These are phyloP conservation scores for Rhinoderma darwinii DNA, from an alignment of 2,113 vertebrate genomes.

Conservation along the genomic window DNA sequence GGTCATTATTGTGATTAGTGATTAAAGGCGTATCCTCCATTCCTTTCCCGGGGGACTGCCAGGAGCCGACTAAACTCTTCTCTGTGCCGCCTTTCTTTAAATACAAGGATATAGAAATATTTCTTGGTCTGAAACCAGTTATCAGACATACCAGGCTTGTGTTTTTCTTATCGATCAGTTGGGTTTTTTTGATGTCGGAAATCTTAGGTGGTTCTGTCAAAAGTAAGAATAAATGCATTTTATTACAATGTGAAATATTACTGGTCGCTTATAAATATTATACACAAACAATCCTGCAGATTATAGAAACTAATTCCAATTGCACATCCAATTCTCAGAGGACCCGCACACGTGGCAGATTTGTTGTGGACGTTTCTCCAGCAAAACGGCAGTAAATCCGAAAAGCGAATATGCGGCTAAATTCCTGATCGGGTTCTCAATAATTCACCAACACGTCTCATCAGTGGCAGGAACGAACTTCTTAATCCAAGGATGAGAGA, in stretches of 20 bases:
- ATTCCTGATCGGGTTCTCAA: too few relatives aligned
- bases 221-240: not conserved
- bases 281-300: too few relatives aligned
- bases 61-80: not conserved
- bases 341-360: too few relatives aligned
- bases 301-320: too few relatives aligned
- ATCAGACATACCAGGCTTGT: not conserved
- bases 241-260: not conserved
- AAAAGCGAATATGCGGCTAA: too few relatives aligned
- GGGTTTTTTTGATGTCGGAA: not conserved
- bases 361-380: too few relatives aligned
- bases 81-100: not conserved
- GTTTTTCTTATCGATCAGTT: not conserved
- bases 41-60: not conserved
- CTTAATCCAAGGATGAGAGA: too few relatives aligned
- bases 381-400: too few relatives aligned
- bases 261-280: too few relatives aligned
- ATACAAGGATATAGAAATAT: not conserved
- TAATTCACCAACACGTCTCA: too few relatives aligned
- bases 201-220: not conserved
- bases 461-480: too few relatives aligned
- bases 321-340: too few relatives aligned
- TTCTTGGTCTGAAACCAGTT: not conserved
- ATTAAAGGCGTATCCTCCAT: not conserved
- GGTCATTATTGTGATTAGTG: accelerated